These are phyloP conservation scores for Ceratosolen solmsi DNA, from an alignment of 1,140 invertebrate genomes.

Conservation along the genomic window DNA sequence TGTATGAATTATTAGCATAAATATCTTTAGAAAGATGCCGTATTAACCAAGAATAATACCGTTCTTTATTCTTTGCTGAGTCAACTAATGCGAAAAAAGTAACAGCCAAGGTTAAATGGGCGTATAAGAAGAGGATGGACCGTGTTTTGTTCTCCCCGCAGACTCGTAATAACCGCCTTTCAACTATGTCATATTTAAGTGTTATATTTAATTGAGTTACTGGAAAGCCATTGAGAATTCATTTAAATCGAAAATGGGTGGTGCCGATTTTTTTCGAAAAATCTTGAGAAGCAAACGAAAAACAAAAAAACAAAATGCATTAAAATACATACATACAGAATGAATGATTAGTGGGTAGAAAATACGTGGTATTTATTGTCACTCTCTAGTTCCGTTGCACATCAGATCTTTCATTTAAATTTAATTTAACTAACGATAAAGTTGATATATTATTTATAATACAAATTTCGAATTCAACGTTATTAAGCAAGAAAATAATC, in stretches of 20 bases:
- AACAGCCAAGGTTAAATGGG: constrained; percentile 15
- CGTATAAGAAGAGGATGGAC: constrained; percentile 15
- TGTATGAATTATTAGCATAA: not conserved
- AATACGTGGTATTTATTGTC: constrained; percentile 13
- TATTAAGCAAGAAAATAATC: too few species aligned
- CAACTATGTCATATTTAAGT: constrained; percentile 22
- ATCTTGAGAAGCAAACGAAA: too few species aligned
- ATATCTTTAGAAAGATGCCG: not conserved
- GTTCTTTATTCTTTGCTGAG: not conserved
- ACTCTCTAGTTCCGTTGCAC: too few species aligned
- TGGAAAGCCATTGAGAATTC: constrained; percentile 40
- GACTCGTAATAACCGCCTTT: constrained; percentile 30
- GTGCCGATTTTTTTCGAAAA: too few species aligned
- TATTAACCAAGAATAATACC: not conserved
- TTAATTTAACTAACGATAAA: too few species aligned
- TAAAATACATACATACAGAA: constrained; percentile 35
- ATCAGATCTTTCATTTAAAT: too few species aligned
- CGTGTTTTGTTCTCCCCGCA: not conserved
- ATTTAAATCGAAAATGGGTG: constrained; percentile 28
- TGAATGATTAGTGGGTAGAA: constrained; percentile 44
- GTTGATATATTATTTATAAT: too few species aligned
- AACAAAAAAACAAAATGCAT: constrained; percentile 21
- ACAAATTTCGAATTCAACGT: too few species aligned
- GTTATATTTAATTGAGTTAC: constrained; percentile 24
- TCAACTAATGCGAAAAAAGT: constrained; percentile 16